Base-by-base conservation (phyloP, 2,888 invertebrate genomes). In the Poecilus cupreus region DNA sequence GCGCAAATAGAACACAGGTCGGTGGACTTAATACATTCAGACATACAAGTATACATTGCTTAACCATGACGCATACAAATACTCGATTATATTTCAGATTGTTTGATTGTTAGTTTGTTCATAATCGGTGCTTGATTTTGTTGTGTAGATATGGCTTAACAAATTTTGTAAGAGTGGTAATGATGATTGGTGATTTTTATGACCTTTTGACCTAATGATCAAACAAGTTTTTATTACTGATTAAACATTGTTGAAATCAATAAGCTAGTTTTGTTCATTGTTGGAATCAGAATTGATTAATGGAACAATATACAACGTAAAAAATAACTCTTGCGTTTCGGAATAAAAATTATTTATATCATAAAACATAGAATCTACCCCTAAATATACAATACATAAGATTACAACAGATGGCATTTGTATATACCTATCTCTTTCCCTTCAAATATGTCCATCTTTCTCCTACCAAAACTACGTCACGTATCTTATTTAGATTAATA, bases 51-150 rank as follows among this genome's bases (percentile, higher is more conserved):
- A 18, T 13, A 10, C 51, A 68, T 72, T 72, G 46, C 72, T 72
- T 22, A 72, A 72, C n/a, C 18, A 68, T 68, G 64, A 68, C 32
- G 16, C 64, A 68, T 68, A 3, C 64, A 68, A 51, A 51, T 37
- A 68, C 10, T 32, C 24, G 13, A 26, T 13, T 13, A 37, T 10
- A 60, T 68, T 68, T 37, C 37, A 32, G 32, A 68, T 68, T 68
- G 37, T n/a, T n/a, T n/a, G n/a, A n/a, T n/a, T n/a, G n/a, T n/a
- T n/a, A n/a, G n/a, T n/a, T n/a, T n/a, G n/a, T 37, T 32, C 37
- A 32, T 68, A 68, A 68, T 37, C 64, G 13, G 16, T 51, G 18
- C 8, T 51, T 51, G 51, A 51, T 51, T 51, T 51, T 51, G 3
- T 18, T 18, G 18, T 3, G 13, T 11, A 51, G 11, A 43, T 43